Conservation (phyloP, 2,113 vertebrate species). For the Nothocercus nigrocapillus region DNA sequence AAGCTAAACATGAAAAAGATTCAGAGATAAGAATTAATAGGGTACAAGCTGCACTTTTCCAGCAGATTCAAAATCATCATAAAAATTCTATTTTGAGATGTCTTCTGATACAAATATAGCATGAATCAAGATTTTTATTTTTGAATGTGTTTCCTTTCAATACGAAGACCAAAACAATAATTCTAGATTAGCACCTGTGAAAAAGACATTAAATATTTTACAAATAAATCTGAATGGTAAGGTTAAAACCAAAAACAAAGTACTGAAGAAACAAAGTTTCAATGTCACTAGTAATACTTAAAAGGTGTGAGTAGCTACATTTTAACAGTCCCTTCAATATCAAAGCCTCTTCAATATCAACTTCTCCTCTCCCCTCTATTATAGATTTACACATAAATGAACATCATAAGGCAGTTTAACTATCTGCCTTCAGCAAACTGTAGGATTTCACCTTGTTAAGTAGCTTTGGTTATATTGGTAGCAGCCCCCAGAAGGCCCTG, state of each 20-base stretch:
- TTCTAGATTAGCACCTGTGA: not conserved
- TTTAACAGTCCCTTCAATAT: not conserved
- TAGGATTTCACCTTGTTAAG: not conserved
- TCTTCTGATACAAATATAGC: not conserved
- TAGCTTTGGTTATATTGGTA: not conserved
- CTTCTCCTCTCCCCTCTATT: not conserved
- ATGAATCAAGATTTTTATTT: not conserved
- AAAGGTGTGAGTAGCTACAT: not conserved
- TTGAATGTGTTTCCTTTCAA: not conserved
- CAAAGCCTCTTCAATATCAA: not conserved
- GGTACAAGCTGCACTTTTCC: not conserved
- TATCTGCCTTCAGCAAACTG: not conserved
- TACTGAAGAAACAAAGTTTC: not conserved
- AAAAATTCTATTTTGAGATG: not conserved
- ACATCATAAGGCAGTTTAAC: not conserved
- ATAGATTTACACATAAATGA: not conserved
- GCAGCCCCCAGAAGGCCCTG: not conserved
- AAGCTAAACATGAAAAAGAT: slow-evolving; percentile 80
- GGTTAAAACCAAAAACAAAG: not conserved
- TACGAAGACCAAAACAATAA: not conserved
- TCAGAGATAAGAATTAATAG: not conserved
- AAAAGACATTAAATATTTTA: not conserved
- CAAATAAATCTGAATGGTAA: not conserved
- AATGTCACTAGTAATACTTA: not conserved
- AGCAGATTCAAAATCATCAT: not conserved